Conservation (phyloP, 2,888 invertebrate species). For the Apodemia mormo region DNA sequence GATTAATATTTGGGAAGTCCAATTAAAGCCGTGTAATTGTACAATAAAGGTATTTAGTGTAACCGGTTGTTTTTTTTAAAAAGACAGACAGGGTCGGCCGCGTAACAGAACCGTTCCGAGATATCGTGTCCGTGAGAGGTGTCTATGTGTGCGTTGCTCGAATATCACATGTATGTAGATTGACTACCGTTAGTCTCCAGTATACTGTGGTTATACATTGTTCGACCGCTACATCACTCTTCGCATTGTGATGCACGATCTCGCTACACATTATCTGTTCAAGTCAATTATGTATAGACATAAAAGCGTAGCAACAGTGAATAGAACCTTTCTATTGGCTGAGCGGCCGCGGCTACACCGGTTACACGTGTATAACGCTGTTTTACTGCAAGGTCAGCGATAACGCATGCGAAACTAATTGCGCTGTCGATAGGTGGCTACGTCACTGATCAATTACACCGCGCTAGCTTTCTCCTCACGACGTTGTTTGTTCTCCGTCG, state of each 20-base stretch:
- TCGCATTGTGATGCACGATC: too few relatives aligned
- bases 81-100: too few relatives aligned
- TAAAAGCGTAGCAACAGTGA: background rate
- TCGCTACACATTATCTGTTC: background rate
- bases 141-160: too few relatives aligned
- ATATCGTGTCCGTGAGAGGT: too few relatives aligned
- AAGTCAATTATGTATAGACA: background rate
- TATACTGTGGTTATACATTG: too few relatives aligned
- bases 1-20: too few relatives aligned
- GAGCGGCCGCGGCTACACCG: background rate
- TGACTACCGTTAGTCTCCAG: too few relatives aligned
- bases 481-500: background rate
- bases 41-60: too few relatives aligned
- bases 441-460: constrained; percentile 3
- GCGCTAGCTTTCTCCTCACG: background rate
- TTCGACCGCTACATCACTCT: background rate
- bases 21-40: too few relatives aligned
- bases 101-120: too few relatives aligned
- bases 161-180: too few relatives aligned
- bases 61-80: too few relatives aligned
- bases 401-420: constrained; percentile 17
- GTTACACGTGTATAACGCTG: background rate
- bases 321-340: background rate
- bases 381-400: constrained; percentile 4
- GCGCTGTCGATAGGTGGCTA: background rate